Conservation (phyloP, 2,113 vertebrate species). For the Cottus gobio region DNA sequence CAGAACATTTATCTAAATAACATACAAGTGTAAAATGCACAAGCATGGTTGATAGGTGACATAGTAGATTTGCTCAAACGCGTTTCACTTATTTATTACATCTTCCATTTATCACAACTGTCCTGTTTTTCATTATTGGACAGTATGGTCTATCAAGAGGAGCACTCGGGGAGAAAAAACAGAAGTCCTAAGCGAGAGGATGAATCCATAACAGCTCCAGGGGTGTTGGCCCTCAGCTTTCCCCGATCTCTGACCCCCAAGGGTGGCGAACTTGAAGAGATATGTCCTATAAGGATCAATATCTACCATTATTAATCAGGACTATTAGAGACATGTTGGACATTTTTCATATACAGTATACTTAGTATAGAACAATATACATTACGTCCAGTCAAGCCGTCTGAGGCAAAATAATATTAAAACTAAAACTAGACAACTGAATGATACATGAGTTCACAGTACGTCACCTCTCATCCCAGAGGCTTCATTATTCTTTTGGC, state of each 20-base stretch:
- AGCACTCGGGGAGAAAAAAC: conserved; percentile 5
- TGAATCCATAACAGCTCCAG: conserved; percentile 31
- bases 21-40: not conserved
- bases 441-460: not conserved
- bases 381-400: not conserved
- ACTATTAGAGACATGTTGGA: conserved; percentile 17
- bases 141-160: not conserved
- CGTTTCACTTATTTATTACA: not conserved
- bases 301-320: conserved; percentile 17
- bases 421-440: not conserved
- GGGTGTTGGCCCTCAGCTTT: conserved; percentile 30
- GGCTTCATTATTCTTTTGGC: not conserved
- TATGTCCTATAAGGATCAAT: conserved; percentile 25
- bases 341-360: not conserved
- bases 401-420: not conserved
- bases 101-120: not conserved
- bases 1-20: not conserved
- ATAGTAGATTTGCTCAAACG: not conserved
- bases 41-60: not conserved
- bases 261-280: conserved; percentile 19
- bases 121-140: conserved; percentile 3
- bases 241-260: conserved; percentile 54
- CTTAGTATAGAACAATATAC: not conserved
- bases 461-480: not conserved
- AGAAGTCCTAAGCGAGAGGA: conserved; percentile 19